A percentile compares a stretch with the other conserved stretches of the same genome.
Evolutionary conservation across 2,113 vertebrate genomes (phyloP).

Genomic region (Dasyprocta punctata): DNA sequence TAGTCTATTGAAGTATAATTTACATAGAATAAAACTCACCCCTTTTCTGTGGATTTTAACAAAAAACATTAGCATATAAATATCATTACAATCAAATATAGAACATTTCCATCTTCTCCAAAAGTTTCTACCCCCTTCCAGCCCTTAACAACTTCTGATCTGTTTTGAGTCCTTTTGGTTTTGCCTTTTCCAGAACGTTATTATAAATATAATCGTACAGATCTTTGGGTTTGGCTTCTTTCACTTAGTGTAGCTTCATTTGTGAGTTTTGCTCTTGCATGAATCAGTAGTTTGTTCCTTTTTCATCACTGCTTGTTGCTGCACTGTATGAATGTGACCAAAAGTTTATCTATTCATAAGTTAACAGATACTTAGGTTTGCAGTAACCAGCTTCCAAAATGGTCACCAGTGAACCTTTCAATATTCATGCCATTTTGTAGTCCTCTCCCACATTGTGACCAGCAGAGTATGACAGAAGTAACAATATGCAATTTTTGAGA

Average conservation of each 20-base stretch:
- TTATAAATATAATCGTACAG: background rate
- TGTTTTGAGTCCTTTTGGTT: background rate
- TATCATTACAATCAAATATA: background rate
- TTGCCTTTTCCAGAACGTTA: background rate
- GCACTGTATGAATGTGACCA: background rate
- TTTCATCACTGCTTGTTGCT: background rate
- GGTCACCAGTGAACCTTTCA: background rate
- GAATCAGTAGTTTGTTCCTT: background rate
- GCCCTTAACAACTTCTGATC: background rate
- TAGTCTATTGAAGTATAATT: constrained; percentile 22
- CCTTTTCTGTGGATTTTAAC: constrained; percentile 46
- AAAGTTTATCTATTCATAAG: background rate
- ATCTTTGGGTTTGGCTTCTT: background rate
- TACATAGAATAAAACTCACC: background rate
- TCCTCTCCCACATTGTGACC: background rate
- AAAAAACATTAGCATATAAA: background rate
- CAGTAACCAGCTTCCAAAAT: background rate
- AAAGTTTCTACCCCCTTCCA: background rate
- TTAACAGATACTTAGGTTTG: background rate
- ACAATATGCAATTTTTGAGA: background rate
- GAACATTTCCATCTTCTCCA: background rate
- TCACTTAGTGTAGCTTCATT: background rate
- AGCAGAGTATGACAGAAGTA: background rate
- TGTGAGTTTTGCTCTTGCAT: background rate
- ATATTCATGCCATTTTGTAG: background rate